Evolutionary conservation across 2,113 vertebrate genomes (phyloP).

Genomic region (Scortum barcoo): DNA sequence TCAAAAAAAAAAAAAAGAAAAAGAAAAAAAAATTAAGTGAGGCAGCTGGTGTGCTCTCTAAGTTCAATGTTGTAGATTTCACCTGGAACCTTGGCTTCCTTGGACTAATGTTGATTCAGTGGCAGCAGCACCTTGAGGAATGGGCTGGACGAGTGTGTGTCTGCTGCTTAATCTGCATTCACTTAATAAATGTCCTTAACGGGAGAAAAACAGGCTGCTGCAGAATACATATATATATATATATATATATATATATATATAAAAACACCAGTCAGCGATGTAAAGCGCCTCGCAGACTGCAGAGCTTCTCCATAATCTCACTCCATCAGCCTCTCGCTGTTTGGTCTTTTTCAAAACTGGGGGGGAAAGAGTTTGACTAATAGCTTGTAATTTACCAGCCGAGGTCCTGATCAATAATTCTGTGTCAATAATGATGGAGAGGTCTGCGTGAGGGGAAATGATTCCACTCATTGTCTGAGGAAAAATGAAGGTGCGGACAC

Average conservation of each 20-base stretch:
- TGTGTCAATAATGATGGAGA: constrained; percentile 82
- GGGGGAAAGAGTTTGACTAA: constrained; percentile 75
- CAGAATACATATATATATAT: constrained; percentile 23
- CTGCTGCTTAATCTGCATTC: constrained; percentile 68
- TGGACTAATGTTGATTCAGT: constrained; percentile 72
- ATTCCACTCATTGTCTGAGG: constrained; percentile 81
- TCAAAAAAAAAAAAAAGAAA: constrained; percentile 66
- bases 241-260: too few relatives aligned
- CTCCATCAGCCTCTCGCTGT: constrained; percentile 52
- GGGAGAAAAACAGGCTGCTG: constrained; percentile 27
- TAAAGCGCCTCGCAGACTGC: background rate
- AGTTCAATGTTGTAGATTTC: constrained; percentile 78
- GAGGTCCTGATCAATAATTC: constrained; percentile 75
- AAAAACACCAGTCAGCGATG: background rate
- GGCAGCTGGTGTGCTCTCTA: constrained; percentile 73
- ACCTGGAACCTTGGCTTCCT: constrained; percentile 80
- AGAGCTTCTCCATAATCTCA: constrained; percentile 36
- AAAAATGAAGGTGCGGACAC: constrained; percentile 79
- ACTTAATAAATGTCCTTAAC: constrained; percentile 48
- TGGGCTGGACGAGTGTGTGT: constrained; percentile 3
- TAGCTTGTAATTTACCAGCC: constrained; percentile 75
- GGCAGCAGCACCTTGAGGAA: constrained; percentile 53
- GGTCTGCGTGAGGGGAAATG: constrained; percentile 71
- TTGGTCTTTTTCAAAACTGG: constrained; percentile 52
- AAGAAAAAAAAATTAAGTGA: constrained; percentile 75